A percentile compares a stretch with the other conserved stretches of the same genome.
phyloP scores from a whole-genome alignment of 2,797 vertebrate species.

The Megaceryle alcyon region DNA sequence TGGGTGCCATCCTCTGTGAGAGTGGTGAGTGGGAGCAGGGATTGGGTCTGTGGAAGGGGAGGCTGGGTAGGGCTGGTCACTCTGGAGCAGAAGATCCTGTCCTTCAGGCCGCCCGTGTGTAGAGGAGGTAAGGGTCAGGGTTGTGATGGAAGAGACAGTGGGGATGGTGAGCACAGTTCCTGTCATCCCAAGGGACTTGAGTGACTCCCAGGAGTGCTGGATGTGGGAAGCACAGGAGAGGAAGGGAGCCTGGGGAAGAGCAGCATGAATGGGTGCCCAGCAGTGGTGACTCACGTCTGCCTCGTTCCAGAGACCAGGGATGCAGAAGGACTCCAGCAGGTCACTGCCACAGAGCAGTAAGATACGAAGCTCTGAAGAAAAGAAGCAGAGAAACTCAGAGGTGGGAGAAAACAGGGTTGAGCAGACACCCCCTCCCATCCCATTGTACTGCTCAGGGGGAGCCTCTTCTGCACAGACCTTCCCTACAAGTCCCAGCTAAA shows the following conservation, averaged over 20 bases:
- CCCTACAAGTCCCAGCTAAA: neutral
- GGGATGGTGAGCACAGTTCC: neutral
- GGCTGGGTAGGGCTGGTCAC: neutral
- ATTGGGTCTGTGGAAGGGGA: neutral
- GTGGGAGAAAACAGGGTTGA: neutral
- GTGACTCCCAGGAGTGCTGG: neutral
- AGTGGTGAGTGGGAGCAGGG: neutral
- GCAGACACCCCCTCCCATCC: too few relatives aligned
- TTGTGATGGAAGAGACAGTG: neutral
- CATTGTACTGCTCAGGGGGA: rapidly evolving
- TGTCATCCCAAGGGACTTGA: neutral
- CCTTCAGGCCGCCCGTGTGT: neutral
- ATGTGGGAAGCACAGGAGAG: neutral
- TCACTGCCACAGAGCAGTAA: constrained; percentile 97
- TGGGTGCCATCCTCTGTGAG: rapidly evolving
- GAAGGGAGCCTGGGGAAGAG: neutral
- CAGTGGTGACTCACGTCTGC: constrained; percentile 88
- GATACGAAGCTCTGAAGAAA: constrained; percentile 89
- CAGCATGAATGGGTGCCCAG: neutral
- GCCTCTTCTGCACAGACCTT: neutral
- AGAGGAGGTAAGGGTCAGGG: neutral
- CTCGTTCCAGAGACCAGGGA: constrained; percentile 98
- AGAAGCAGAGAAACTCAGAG: neutral
- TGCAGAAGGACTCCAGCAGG: constrained; percentile 97
- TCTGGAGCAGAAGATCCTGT: neutral